phyloP scores from a whole-genome alignment of 1,140 invertebrate species.

The Cryptotermes secundus region DNA sequence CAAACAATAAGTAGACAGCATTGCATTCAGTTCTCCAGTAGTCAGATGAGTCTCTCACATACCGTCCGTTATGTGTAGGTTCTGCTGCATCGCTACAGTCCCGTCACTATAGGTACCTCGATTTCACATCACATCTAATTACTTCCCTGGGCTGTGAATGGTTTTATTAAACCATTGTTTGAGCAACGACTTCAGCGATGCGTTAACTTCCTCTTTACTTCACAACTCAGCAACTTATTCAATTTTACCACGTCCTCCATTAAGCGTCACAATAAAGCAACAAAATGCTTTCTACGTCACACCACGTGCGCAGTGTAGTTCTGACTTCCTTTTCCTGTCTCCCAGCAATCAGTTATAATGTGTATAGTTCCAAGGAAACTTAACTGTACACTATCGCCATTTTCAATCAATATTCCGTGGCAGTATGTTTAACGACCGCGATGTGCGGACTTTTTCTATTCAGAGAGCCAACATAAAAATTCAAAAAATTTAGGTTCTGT shows the following conservation, averaged over 20 bases:
- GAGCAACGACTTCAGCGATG: constrained; percentile 2
- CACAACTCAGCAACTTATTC: not conserved
- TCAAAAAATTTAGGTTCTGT: too few relatives aligned
- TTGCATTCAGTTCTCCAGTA: too few relatives aligned
- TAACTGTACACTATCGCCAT: too few relatives aligned
- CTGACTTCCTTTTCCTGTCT: too few relatives aligned
- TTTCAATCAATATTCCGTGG: too few relatives aligned
- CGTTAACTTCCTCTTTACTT: constrained; percentile 19
- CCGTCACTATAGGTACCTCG: not conserved
- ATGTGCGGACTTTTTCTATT: too few relatives aligned
- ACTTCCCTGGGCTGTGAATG: constrained; percentile 14
- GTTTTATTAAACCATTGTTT: constrained; percentile 15
- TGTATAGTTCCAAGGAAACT: too few relatives aligned
- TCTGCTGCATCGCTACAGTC: not conserved
- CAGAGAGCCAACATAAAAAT: too few relatives aligned
- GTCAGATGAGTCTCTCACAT: not conserved
- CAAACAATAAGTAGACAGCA: too few relatives aligned
- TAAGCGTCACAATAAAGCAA: not conserved
- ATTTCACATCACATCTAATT: not conserved
- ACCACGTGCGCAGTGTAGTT: not conserved
- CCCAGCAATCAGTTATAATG: too few relatives aligned
- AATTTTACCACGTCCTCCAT: constrained; percentile 16
- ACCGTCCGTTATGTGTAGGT: not conserved
- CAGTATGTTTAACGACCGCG: too few relatives aligned
- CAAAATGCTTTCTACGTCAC: constrained; percentile 9